Percentiles rank a stretch among this genome's conserved stretches.
These are phyloP conservation scores for Cryptotermes secundus DNA, from an alignment of 1,140 invertebrate species.

Conservation along the genomic window DNA sequence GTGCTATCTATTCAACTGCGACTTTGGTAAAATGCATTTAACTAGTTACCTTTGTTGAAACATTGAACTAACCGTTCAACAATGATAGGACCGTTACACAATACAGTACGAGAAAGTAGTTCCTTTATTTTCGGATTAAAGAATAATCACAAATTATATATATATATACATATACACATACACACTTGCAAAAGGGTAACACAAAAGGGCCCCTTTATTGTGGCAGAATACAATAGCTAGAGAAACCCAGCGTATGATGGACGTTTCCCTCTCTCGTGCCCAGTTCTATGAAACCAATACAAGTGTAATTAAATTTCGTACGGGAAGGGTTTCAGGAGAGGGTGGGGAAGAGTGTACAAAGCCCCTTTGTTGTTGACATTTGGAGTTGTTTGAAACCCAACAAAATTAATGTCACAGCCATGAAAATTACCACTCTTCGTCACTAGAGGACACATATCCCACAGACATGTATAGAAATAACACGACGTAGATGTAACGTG, in stretches of 20 bases:
- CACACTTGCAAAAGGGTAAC: too few species aligned
- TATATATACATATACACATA: too few species aligned
- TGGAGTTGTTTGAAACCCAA: neutral
- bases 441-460: neutral
- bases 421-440: neutral
- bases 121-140: neutral
- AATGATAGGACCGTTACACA: neutral
- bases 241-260: neutral
- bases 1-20: too few species aligned
- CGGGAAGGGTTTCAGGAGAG: neutral
- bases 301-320: neutral
- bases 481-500: neutral
- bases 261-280: too few species aligned
- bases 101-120: neutral
- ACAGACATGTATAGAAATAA: neutral
- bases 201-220: neutral
- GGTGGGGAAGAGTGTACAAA: neutral
- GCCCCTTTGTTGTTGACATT: neutral
- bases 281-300: neutral
- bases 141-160: too few species aligned
- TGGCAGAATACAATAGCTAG: neutral
- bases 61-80: neutral
- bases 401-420: neutral
- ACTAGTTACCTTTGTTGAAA: neutral
- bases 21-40: neutral